Evolutionary conservation across 2,888 invertebrate genomes (phyloP), one percentile per base, ranked within the genome.

Genomic region (Sycophila texana): DNA sequence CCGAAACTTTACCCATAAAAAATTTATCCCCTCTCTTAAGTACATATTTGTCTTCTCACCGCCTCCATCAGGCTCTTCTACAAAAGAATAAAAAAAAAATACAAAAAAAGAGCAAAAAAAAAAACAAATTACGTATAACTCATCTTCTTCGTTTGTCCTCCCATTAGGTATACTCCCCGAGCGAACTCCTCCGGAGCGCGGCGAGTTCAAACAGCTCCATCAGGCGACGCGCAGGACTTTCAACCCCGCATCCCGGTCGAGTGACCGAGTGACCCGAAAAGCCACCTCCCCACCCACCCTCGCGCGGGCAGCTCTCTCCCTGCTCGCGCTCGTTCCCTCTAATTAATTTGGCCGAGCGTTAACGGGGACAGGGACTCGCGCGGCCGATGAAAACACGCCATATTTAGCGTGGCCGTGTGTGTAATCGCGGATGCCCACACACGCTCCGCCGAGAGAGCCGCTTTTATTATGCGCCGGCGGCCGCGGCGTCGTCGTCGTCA

Each of bases 371-470:
- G 77, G 81, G 80, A 39, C 51, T 81, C 20, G 18, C 14, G 4
- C 1, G 47, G 47, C 76, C 71, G 77, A 82, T 75, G 82, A 83
- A 83, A 80, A 82, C 83, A 82, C 75, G 78, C 85, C 84, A 83
- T 84, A 84, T 84, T 83, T 81, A 84, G 84, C 75, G 14, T 18
- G 57, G 39, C 18, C n/a, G 61, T 39, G 51, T 67, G 49, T 53
- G 47, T 60, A 13, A 2, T 22, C 47, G 20, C 60, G 61, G 39
- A 22, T 30, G 53, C 72, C 57, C 58, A 66, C 70, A 53, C 30
- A 51, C 47, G 70, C 58, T 12, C n/a, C 18, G 14, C 18, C 14
- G 53, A 22, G n/a, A 16, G 16, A 30, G 22, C 58, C 60, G 71
- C 60, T 49, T 71, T 22, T 39, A 39, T 63, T 63, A 39, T 63